Base-by-base conservation (phyloP, 2,113 vertebrate genomes). In the Columbina picui region DNA sequence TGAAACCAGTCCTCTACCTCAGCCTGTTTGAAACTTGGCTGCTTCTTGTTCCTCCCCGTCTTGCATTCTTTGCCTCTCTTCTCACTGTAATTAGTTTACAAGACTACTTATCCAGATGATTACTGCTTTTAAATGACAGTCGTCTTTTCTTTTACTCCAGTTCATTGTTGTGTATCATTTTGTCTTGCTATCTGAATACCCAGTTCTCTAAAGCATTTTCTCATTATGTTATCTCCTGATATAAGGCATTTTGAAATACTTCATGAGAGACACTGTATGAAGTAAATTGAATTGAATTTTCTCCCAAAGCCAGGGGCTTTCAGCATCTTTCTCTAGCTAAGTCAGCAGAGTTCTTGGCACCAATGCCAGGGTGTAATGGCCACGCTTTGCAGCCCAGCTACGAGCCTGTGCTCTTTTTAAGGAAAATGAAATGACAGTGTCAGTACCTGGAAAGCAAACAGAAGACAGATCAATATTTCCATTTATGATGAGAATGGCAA, bases 291-390 rank as follows among this genome's bases (percentile, higher is more conserved):
- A 81, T 81, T 95, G 87, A 89, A 89, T 84, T 96, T 84, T 87
- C 89, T 88, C 73, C 94, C 76, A 34, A 95, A 97, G 93, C 92
- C 92, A 84, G 73, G 32, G 78, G 83, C 94, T 96, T 95, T 95
- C 96, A 96, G 85, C 90, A 96, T 95, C 92, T 96, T 96, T 93
- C 94, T 87, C 77, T 55, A 93, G 94, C 96, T 95, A 96, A 96
- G 93, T 97, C 96, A 96, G 95, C 96, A 97, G 86, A 96, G 84
- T 78, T 96, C 88, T 91, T 95, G 94, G 96, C 88, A 96, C 73
- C 71, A 67, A 9, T 63, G 73, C 95, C 89, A 91, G 71, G 56
- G 61, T 81, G 87, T 95, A 97, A 97, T 89, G 90, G 86, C 53
- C 61, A 68, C 1, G 52, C 86, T 90, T 55, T 84, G 52, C 90